Evolutionary conservation across 2,113 vertebrate species (phyloP), one percentile per base, ranked within the genome.

Genomic region (Engraulis encrasicolus): DNA sequence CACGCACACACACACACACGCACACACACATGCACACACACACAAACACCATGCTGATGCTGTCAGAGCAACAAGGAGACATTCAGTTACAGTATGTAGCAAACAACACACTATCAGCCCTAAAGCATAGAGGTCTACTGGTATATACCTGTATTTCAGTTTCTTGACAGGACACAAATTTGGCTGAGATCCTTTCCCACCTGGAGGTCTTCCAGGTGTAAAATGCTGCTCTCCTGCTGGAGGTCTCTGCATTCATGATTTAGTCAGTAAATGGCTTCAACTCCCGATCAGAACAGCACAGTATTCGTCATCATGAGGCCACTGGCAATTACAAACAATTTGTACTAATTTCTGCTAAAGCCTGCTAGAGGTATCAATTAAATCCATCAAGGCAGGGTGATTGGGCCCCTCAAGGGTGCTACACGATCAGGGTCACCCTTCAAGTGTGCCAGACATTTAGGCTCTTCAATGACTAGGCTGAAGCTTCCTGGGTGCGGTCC

Each of bases 41-140:
- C n/a, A n/a, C n/a, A n/a, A n/a, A n/a, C n/a, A n/a, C n/a, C n/a
- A n/a, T 27, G 15, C 23, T 85, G 49, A 78, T 82, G 84, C 71
- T 38, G 61, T 3, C 14, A 27, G 66, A 17, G 38, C 37, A 54
- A 77, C 48, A 66, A 36, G 38, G 50, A 50, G 85, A 50, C 37
- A 74, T 37, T 36, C 6, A 49, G 54, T n/a, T 6, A 49, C 9
- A 36, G 84, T n/a, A 61, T 37, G 80, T 85, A 27, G n/a, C 50
- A 58, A 34, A 17, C 58, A 5, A n/a, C 6, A 31, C 19, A 12
- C 36, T 61, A 37, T 23, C 66, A n/a, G n/a, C n/a, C n/a, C n/a
- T n/a, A n/a, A n/a, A n/a, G n/a, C n/a, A n/a, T n/a, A n/a, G n/a
- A n/a, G n/a, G n/a, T n/a, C n/a, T n/a, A n/a, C n/a, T n/a, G n/a